Base-by-base conservation (phyloP, 2,797 vertebrate genomes). In the Pseudochaenichthys georgianus region DNA sequence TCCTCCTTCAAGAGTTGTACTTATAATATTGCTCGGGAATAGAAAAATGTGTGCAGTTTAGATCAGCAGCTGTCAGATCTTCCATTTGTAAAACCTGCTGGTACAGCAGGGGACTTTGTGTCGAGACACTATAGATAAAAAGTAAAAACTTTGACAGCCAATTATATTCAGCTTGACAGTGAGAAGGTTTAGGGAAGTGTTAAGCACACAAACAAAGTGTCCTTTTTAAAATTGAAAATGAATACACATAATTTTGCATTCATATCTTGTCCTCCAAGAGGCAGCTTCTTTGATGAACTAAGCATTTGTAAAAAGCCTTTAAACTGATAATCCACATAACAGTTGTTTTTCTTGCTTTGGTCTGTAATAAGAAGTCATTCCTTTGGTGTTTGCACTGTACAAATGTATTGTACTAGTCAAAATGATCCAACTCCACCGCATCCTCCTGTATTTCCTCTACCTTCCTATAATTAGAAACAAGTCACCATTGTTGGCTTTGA, bases 391-490 rank as follows among this genome's bases (percentile, higher is more conserved):
- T 82, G 54, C 50, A 43, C 52, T 61, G 50, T 38, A 45, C 42
- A 53, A 9, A 52, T 53, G 48, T 43, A 58, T 67, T 80, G 64
- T 64, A 67, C 79, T 78, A 70, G 48, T 81, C 71, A 79, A 83
- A 73, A 60, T 64, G 47, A 77, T 78, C 48, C 82, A 84, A 83
- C 67, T n/a, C 48, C 8, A 17, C 62, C 15, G 0, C 57, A 21
- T 67, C 57, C 2, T 66, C n/a, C 43, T 5, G 13, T 0, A 28
- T 82, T 84, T 88, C 78, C 77, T 82, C 70, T 46, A 41, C 62
- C 59, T 50, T 75, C 75, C 74, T 79, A 5, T 89, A 84, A 88
- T 92, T 62, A 65, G 51, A 77, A 48, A 64, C 41, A 72, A 50
- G 38, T 46, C 10, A 13, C 62, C 16, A 23, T 55, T 82, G 77